A percentile compares a stretch with the other conserved stretches of the same genome.
phyloP scores from a whole-genome alignment of 2,888 invertebrate species.

The Homarus gammarus region DNA sequence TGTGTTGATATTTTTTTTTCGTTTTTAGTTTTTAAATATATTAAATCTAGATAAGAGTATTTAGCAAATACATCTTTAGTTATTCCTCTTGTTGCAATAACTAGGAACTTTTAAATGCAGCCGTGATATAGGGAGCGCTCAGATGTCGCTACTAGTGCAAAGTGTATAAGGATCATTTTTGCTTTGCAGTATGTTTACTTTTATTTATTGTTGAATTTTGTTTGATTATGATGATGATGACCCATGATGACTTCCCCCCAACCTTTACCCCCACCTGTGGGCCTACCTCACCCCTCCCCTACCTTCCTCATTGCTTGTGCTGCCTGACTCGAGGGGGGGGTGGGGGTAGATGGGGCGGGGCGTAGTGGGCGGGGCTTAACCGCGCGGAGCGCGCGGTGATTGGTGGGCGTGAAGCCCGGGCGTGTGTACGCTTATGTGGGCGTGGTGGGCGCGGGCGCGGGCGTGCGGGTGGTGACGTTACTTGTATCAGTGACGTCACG shows the following conservation, averaged over 20 bases:
- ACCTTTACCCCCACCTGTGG: conserved; percentile 36
- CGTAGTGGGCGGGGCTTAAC: conserved; percentile 70
- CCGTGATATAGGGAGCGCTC: conserved; percentile 12
- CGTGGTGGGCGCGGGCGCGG: conserved; percentile 69
- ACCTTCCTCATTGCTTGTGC: conserved; percentile 38
- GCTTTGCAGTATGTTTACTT: conserved; percentile 15
- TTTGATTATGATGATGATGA: conserved; percentile 62
- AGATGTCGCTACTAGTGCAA: conserved; percentile 43
- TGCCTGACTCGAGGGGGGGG: conserved; percentile 44
- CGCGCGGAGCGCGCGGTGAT: conserved; percentile 58
- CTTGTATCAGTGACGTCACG: conserved; percentile 55
- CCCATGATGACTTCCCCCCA: conserved; percentile 52
- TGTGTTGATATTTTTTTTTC: neutral
- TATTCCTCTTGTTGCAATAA: neutral
- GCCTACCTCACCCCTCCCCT: conserved; percentile 44
- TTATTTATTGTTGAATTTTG: conserved; percentile 58
- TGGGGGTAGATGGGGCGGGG: conserved; percentile 55
- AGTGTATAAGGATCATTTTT: conserved; percentile 34
- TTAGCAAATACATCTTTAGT: neutral
- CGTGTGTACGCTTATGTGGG: conserved; percentile 53
- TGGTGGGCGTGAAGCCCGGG: conserved; percentile 68
- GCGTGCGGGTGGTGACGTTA: conserved; percentile 71
- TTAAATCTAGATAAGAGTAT: conserved; percentile 28
- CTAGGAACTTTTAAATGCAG: neutral
- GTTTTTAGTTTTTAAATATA: conserved; percentile 8